These are phyloP conservation scores for Crypturellus undulatus DNA, from an alignment of 2,113 vertebrate species.

Conservation along the genomic window DNA sequence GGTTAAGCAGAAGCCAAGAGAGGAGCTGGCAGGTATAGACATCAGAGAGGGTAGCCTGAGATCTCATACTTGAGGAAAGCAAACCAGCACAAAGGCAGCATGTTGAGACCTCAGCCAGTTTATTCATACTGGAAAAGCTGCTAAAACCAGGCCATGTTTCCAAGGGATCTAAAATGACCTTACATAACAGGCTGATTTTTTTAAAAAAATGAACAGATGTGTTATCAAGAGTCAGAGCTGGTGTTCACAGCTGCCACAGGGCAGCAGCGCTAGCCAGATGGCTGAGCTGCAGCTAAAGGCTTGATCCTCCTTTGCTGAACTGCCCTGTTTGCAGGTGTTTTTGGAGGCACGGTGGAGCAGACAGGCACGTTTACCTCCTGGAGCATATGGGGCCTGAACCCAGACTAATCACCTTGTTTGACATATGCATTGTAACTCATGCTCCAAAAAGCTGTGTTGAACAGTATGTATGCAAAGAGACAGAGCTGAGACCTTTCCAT, in stretches of 20 bases:
- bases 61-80: neutral
- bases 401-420: neutral
- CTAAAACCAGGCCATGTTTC: neutral
- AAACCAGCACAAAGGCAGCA: neutral
- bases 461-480: neutral
- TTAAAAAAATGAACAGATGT: constrained; percentile 34
- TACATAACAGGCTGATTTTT: neutral
- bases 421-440: neutral
- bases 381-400: neutral
- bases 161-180: constrained; percentile 16
- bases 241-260: constrained; percentile 39
- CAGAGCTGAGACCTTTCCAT: neutral
- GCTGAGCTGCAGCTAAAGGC: constrained; percentile 23
- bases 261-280: constrained; percentile 38
- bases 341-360: neutral
- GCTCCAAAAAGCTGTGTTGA: neutral
- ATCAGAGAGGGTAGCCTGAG: neutral
- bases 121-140: neutral
- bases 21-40: constrained; percentile 70
- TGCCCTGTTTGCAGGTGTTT: neutral
- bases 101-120: neutral
- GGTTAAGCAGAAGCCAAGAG: constrained; percentile 75
- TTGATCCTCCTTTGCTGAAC: constrained; percentile 10
- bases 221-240: constrained; percentile 29
- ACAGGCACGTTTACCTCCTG: neutral